Evolutionary conservation across 2,113 vertebrate species (phyloP).

Genomic region (Chinchilla lanigera): DNA sequence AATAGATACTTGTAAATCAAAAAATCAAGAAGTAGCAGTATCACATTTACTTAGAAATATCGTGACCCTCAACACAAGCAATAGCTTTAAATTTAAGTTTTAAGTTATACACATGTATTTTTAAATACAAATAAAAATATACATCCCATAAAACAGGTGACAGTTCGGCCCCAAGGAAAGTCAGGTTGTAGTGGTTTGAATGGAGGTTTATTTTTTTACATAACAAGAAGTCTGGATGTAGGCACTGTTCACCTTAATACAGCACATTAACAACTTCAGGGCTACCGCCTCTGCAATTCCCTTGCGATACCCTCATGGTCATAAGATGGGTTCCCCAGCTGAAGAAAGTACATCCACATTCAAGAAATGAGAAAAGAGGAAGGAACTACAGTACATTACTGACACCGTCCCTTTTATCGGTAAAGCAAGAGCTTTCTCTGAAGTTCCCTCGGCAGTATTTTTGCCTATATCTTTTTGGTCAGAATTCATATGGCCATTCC

Average conservation of each 20-base stretch:
- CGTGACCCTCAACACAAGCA: not conserved
- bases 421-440: not conserved
- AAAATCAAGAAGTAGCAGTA: conserved; percentile 16
- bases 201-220: not conserved
- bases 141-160: not conserved
- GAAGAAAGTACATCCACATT: not conserved
- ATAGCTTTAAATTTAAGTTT: not conserved
- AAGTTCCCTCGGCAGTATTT: not conserved
- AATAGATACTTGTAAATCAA: not conserved
- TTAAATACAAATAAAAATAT: not conserved
- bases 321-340: not conserved
- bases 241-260: conserved; percentile 7
- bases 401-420: not conserved
- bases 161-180: conserved; percentile 12
- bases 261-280: conserved; percentile 9
- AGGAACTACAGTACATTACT: not conserved
- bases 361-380: not conserved
- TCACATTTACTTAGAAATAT: conserved; percentile 25
- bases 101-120: not conserved
- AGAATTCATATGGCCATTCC: conserved; percentile 3
- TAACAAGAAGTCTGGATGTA: conserved; percentile 38
- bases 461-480: not conserved
- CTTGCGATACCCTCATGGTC: not conserved
- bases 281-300: not conserved
- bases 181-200: not conserved